A percentile compares a stretch with the other conserved stretches of the same genome.
phyloP scores from a whole-genome alignment of 2,797 vertebrate genomes.

The Galaxias olidus region DNA sequence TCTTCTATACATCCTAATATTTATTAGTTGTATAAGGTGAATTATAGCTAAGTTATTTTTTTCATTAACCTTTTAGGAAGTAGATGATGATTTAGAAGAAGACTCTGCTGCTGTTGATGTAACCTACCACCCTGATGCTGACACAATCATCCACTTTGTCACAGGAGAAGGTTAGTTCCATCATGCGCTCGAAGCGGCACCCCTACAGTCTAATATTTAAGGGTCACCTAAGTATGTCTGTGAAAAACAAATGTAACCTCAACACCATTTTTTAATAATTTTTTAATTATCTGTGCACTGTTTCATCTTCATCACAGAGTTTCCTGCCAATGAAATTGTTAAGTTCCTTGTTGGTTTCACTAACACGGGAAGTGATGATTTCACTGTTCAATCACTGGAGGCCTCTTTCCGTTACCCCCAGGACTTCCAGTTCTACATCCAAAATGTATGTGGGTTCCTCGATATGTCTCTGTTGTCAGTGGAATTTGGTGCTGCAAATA shows the following conservation, averaged over 20 bases:
- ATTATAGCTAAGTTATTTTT: not conserved
- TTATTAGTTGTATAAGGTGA: not conserved
- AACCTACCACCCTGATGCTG: conserved; percentile 71
- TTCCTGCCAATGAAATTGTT: conserved; percentile 77
- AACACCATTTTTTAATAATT: no score
- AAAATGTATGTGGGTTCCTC: conserved; percentile 68
- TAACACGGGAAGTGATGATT: conserved; percentile 75
- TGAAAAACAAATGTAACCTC: no score
- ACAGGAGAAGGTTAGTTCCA: conserved; percentile 72
- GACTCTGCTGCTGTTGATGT: conserved; percentile 60
- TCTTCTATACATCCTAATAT: not conserved
- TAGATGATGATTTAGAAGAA: conserved; percentile 58
- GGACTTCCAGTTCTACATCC: conserved; percentile 80
- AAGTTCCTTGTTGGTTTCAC: conserved; percentile 79
- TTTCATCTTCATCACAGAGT: conserved; percentile 57
- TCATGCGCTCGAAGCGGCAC: not conserved
- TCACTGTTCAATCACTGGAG: conserved; percentile 73
- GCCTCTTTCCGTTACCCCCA: conserved; percentile 81
- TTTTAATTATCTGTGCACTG: not conserved
- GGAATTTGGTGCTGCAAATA: not conserved
- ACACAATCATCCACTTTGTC: conserved; percentile 77
- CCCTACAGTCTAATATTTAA: no score
- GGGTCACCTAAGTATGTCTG: no score
- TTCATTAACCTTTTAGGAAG: conserved; percentile 53
- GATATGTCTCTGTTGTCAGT: not conserved